These are phyloP conservation scores for Quadriops clusia DNA, from an alignment of 2,888 invertebrate species.

Conservation along the genomic window DNA sequence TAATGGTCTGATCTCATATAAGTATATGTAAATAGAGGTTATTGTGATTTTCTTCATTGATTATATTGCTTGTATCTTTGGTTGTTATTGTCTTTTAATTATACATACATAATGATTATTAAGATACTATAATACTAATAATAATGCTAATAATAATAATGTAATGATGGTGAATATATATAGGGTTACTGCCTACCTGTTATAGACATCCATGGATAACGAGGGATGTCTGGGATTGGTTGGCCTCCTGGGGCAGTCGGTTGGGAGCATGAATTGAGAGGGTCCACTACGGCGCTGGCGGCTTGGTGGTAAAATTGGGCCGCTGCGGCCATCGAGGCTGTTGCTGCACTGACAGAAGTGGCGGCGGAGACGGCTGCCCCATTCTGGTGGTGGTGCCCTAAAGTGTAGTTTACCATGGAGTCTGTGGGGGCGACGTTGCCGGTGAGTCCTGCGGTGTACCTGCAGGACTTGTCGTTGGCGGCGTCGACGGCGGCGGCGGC, in stretches of 20 bases:
- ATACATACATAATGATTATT: slow-evolving; percentile 5
- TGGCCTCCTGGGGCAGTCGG: slow-evolving; percentile 60
- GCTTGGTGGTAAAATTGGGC: slow-evolving; percentile 88
- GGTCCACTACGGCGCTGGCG: slow-evolving; percentile 66
- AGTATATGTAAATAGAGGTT: too few species aligned
- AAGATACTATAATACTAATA: not conserved
- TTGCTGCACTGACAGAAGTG: slow-evolving; percentile 59
- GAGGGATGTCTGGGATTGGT: slow-evolving; percentile 82
- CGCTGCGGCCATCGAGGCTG: slow-evolving; percentile 48
- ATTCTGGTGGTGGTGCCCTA: slow-evolving; percentile 62
- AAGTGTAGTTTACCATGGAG: slow-evolving; percentile 72
- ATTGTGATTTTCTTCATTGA: too few species aligned
- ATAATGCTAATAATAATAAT: slow-evolving; percentile 3
- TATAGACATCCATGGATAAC: slow-evolving; percentile 95
- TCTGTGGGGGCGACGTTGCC: slow-evolving; percentile 54
- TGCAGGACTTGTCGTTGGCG: slow-evolving; percentile 66
- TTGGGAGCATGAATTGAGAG: slow-evolving; percentile 67
- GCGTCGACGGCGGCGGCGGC: slow-evolving; percentile 56
- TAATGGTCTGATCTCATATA: too few species aligned
- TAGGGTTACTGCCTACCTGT: slow-evolving; percentile 86
- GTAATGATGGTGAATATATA: slow-evolving; percentile 3
- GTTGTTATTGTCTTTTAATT: too few species aligned
- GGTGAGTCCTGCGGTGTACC: slow-evolving; percentile 56
- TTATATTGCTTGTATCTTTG: too few species aligned
- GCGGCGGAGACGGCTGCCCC: slow-evolving; percentile 53